phyloP scores from a whole-genome alignment of 2,113 vertebrate genomes.

The Phasianus colchicus region DNA sequence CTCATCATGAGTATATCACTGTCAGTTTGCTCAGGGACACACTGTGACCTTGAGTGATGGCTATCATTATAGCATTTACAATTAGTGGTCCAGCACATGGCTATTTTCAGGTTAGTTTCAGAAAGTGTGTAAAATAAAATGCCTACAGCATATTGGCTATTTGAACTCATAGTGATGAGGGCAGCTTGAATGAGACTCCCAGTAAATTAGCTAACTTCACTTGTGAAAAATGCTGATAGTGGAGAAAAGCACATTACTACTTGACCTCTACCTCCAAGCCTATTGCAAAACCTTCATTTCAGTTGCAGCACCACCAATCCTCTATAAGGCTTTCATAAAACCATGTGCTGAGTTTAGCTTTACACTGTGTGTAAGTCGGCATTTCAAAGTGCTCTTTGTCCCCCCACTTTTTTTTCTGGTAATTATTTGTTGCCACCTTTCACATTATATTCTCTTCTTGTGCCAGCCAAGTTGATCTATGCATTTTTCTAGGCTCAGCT shows the following conservation, averaged over 20 bases:
- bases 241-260: neutral
- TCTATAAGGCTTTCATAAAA: neutral
- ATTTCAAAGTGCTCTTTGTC: neutral
- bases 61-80: neutral
- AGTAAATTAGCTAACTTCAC: conserved; percentile 26
- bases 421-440: neutral
- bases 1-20: neutral
- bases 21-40: neutral
- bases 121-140: neutral
- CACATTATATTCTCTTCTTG: neutral
- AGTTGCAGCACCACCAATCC: neutral
- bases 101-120: neutral
- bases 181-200: neutral
- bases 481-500: neutral
- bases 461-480: neutral
- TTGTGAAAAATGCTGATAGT: conserved; percentile 21
- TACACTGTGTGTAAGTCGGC: neutral
- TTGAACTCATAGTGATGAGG: neutral
- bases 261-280: conserved; percentile 20
- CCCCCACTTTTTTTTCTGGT: neutral
- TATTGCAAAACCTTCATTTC: neutral
- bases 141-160: neutral
- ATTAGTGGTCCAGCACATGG: neutral
- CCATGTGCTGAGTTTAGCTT: neutral
- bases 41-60: neutral